These are phyloP conservation scores for Piaya cayana DNA, from an alignment of 2,113 vertebrate genomes.

Conservation along the genomic window DNA sequence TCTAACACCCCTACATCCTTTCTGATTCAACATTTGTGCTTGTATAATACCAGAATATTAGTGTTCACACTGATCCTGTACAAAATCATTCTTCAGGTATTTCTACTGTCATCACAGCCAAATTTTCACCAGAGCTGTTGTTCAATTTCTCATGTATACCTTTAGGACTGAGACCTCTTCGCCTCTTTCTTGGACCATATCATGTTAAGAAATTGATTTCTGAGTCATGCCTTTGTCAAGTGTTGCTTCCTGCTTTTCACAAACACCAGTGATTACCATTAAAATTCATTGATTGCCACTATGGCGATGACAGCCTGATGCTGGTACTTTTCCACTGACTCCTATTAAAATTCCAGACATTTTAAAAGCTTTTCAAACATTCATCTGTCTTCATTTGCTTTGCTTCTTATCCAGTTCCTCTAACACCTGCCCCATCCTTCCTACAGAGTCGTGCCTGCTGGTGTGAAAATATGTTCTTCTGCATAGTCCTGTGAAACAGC, in stretches of 20 bases:
- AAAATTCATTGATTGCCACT: neutral
- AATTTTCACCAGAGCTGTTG: neutral
- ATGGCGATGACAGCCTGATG: neutral
- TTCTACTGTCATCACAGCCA: neutral
- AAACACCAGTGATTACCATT: neutral
- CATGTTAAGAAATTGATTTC: neutral
- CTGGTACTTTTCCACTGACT: neutral
- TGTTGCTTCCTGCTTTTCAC: neutral
- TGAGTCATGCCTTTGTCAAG: neutral
- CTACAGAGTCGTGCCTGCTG: conserved; percentile 29
- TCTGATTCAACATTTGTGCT: neutral
- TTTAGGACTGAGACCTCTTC: neutral
- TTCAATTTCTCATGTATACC: neutral
- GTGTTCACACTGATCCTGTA: neutral
- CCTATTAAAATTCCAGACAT: conserved; percentile 24
- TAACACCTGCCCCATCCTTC: conserved; percentile 41
- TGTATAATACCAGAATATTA: neutral
- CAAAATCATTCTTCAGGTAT: neutral
- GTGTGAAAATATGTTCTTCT: conserved; percentile 47
- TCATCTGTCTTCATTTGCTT: conserved; percentile 42
- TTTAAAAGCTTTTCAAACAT: conserved; percentile 45
- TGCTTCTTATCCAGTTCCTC: conserved; percentile 29
- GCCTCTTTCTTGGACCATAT: neutral
- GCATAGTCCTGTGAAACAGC: neutral
- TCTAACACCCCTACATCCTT: neutral